A percentile compares a stretch with the other conserved stretches of the same genome.
Evolutionary conservation across 2,113 vertebrate species (phyloP).

Genomic region (Helogale parvula): DNA sequence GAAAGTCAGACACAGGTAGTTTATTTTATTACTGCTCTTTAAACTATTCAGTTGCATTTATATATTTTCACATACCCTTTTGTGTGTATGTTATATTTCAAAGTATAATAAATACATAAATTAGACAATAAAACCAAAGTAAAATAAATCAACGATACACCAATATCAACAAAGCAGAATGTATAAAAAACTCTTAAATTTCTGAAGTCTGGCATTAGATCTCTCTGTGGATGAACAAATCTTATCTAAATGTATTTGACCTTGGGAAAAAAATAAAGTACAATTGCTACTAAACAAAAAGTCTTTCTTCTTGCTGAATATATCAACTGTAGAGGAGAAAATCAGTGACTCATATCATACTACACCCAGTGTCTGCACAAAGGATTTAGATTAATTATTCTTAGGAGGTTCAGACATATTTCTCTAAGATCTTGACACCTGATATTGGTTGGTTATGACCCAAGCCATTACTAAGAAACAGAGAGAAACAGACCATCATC

Average conservation of each 20-base stretch:
- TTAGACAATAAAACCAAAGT: not conserved
- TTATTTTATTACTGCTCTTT: conserved; percentile 36
- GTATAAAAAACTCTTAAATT: conserved; percentile 72
- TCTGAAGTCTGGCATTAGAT: conserved; percentile 61
- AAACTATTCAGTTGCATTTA: not conserved
- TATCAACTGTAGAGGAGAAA: conserved; percentile 77
- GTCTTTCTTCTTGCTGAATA: conserved; percentile 73
- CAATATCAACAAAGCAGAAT: conserved; percentile 42
- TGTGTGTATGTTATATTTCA: not conserved
- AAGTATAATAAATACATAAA: not conserved
- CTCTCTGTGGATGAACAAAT: conserved; percentile 55
- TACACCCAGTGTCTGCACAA: conserved; percentile 74
- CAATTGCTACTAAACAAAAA: conserved; percentile 74
- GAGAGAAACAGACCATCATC: not conserved
- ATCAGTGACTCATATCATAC: conserved; percentile 74
- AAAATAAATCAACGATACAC: not conserved
- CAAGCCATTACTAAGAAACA: conserved; percentile 38
- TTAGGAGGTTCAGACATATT: conserved; percentile 69
- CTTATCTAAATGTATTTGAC: conserved; percentile 76
- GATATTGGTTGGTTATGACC: conserved; percentile 70
- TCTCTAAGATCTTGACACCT: conserved; percentile 79
- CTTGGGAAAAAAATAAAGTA: conserved; percentile 72
- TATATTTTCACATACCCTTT: not conserved
- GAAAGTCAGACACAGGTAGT: conserved; percentile 30
- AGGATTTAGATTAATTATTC: conserved; percentile 80